These are phyloP conservation scores for Drosophila merina DNA, from an alignment of 2,888 invertebrate species.

Conservation along the genomic window DNA sequence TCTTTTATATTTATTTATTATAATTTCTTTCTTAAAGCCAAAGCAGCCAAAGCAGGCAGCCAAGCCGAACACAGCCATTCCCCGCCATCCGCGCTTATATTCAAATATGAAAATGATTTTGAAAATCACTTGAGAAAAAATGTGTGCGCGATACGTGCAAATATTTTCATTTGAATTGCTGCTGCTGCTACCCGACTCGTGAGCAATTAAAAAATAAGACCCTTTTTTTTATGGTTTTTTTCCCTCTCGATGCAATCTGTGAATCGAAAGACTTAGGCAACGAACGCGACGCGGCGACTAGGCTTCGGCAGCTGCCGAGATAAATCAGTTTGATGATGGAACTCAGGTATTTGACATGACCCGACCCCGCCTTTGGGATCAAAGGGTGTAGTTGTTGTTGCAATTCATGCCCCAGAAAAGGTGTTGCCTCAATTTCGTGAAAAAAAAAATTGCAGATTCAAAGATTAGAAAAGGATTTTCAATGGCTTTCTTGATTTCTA, in stretches of 20 bases:
- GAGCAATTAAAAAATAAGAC: slow-evolving; percentile 63
- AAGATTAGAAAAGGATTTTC: no score
- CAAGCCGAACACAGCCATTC: slow-evolving; percentile 1
- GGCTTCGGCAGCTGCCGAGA: slow-evolving; percentile 26
- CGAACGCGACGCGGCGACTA: slow-evolving; percentile 30
- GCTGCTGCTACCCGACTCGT: slow-evolving; percentile 32
- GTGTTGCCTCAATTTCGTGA: no score
- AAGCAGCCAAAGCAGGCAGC: slow-evolving; percentile 37
- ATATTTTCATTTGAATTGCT: slow-evolving; percentile 31
- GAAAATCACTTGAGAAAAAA: slow-evolving; percentile 29
- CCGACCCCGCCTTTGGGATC: background rate
- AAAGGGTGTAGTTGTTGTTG: background rate
- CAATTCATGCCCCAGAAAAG: background rate
- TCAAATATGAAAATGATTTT: slow-evolving; percentile 42
- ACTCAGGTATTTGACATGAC: slow-evolving; percentile 16
- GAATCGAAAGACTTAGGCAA: slow-evolving; percentile 49
- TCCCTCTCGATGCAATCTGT: slow-evolving; percentile 20
- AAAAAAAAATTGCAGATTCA: no score
- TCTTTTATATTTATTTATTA: slow-evolving; percentile 78
- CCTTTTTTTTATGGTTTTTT: background rate
- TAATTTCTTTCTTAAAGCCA: slow-evolving; percentile 60
- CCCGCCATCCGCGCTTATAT: slow-evolving; percentile 12
- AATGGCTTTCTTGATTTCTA: no score
- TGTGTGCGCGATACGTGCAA: slow-evolving; percentile 46
- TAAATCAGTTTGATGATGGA: slow-evolving; percentile 36